Evolutionary conservation across 1,140 invertebrate genomes (phyloP).

Genomic region (Bombus ignitus): DNA sequence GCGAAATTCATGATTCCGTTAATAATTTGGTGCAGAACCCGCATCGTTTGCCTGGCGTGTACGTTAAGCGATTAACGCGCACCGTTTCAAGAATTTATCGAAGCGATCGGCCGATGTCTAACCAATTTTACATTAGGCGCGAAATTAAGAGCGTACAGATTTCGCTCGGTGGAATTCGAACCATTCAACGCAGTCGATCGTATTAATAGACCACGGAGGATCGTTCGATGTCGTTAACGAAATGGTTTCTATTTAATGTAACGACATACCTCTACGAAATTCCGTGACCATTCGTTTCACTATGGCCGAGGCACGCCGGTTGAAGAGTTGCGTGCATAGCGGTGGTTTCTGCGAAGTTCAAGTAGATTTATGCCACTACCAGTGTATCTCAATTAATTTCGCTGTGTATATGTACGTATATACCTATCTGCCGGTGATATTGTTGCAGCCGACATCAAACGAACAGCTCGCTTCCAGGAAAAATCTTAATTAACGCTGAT

Average conservation of each 20-base stretch:
- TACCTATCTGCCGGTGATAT: slow-evolving; percentile 14
- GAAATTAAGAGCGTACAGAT: not conserved
- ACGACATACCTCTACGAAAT: slow-evolving; percentile 38
- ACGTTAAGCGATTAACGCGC: not conserved
- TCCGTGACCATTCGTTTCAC: slow-evolving; percentile 30
- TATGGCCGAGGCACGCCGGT: not conserved
- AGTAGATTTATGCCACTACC: slow-evolving; percentile 58
- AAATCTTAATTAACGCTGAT: slow-evolving; percentile 33
- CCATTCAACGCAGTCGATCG: slow-evolving; percentile 12
- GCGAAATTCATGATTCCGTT: not conserved
- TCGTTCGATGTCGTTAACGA: slow-evolving; percentile 51
- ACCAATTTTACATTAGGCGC: not conserved
- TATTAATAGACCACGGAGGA: slow-evolving; percentile 43
- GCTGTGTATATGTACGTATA: not conserved
- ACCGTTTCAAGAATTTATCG: slow-evolving; percentile 12
- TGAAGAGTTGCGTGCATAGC: slow-evolving; percentile 34
- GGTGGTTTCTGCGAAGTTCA: slow-evolving; percentile 53
- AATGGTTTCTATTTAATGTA: slow-evolving; percentile 55
- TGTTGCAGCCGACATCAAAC: slow-evolving; percentile 18
- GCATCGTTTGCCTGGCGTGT: too few species aligned
- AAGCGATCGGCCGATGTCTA: not conserved
- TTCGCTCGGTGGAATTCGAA: slow-evolving; percentile 21
- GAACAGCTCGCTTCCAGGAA: slow-evolving; percentile 2
- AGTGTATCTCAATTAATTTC: slow-evolving; percentile 62
- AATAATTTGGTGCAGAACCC: not conserved